Base-by-base conservation (phyloP, 2,888 invertebrate species). In the Entomobrya multifasciata region DNA sequence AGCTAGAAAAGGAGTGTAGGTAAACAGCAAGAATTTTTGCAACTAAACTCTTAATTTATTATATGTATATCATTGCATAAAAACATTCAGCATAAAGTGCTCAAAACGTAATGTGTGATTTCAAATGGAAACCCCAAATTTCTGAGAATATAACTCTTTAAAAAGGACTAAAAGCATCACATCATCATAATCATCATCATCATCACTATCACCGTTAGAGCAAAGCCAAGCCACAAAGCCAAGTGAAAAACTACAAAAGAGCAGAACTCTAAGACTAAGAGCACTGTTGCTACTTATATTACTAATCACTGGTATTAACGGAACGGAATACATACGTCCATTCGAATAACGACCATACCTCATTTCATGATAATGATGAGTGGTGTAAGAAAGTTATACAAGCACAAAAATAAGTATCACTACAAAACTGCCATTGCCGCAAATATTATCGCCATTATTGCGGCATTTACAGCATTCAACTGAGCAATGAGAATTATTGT, bases 51-150 rank as follows among this genome's bases (percentile, higher is more conserved):
- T n/a, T n/a, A n/a, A 8, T 22, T 57, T 10, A 13, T 20, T 57
- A 22, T 25, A 22, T 25, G 1, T 57, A 1, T 25, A 22, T 57
- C 11, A 4, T 6, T 11, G 13, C n/a, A 36, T 65, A 30, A 1
- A 11, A 13, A 17, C 65, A 15, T 30, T 22, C 77, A 44, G 41
- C 22, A 17, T 13, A 57, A 41, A 36, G 36, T 60, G 62, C 76
- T 76, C 65, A 76, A 20, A 84, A 84, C 49, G 77, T 77, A 84
- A 78, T 78, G 70, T 84, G 67, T 67, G 84, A 70, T 70, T 25
- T 78, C 44, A 84, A 84, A 84, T 78, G 57, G 41, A 47, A 52
- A 57, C 78, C 77, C 52, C 78, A 84, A 84, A 84, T 84, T 82
- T 49, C 27, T 49, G n/a, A 30, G n/a, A 70, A 57, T 70, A 81